Evolutionary conservation across 1,140 invertebrate genomes (phyloP).

Genomic region (Thereuonema tuberculata): DNA sequence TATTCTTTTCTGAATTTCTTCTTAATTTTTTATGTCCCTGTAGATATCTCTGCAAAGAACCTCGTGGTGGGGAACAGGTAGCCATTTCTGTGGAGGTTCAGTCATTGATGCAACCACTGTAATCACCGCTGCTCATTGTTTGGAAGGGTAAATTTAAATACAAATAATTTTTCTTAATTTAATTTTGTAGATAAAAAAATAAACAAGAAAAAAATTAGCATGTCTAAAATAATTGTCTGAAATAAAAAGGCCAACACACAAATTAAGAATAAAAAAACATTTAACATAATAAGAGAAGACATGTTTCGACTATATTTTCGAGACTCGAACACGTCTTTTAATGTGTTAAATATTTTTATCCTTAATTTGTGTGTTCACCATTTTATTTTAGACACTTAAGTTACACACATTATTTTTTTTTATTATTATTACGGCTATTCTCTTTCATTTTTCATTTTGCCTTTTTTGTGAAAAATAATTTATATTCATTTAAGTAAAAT

Average conservation of each 20-base stretch:
- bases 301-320: too few relatives aligned
- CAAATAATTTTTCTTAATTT: not conserved
- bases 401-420: too few relatives aligned
- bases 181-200: not conserved
- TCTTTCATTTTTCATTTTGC: too few relatives aligned
- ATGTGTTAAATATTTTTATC: too few relatives aligned
- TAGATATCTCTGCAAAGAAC: conserved; percentile 19
- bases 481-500: too few relatives aligned
- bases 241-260: not conserved
- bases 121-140: conserved; percentile 50
- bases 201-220: not conserved
- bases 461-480: too few relatives aligned
- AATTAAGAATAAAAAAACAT: not conserved
- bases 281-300: too few relatives aligned
- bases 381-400: too few relatives aligned
- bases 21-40: conserved; percentile 25
- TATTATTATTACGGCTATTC: too few relatives aligned
- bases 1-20: conserved; percentile 55
- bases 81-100: conserved; percentile 46
- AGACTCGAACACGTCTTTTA: too few relatives aligned
- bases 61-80: not conserved
- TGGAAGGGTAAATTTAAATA: conserved; percentile 35
- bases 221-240: not conserved
- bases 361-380: too few relatives aligned
- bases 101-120: conserved; percentile 41